Evolutionary conservation across 2,113 vertebrate genomes (phyloP).

Genomic region (Phalacrocorax aristotelis): DNA sequence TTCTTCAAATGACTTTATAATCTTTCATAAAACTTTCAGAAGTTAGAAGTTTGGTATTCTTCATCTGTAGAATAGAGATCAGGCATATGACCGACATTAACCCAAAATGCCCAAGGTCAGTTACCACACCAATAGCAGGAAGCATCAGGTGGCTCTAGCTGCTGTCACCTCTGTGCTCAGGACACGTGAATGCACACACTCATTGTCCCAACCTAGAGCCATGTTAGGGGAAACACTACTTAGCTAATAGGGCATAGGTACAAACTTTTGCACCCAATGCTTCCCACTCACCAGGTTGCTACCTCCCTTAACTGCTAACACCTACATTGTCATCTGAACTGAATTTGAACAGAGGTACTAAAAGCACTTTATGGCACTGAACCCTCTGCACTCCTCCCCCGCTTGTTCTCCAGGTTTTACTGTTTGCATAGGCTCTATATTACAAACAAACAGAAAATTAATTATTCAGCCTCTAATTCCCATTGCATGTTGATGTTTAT

Average conservation of each 20-base stretch:
- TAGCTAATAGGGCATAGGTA: not conserved
- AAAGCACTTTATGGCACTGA: not conserved
- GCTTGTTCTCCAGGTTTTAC: not conserved
- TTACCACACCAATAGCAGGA: not conserved
- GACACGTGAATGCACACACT: fast-evolving
- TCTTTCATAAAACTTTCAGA: not conserved
- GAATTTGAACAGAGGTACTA: not conserved
- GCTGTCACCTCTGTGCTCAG: not conserved
- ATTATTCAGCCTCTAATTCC: constrained; percentile 52
- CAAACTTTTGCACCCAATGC: not conserved
- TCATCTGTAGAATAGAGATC: not conserved
- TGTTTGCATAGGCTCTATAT: constrained; percentile 14
- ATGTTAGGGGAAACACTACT: not conserved
- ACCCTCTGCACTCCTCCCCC: not conserved
- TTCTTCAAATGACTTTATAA: not conserved
- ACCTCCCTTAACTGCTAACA: not conserved
- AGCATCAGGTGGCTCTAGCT: fast-evolving
- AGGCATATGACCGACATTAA: not conserved
- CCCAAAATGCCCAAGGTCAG: not conserved
- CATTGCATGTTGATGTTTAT: constrained; percentile 52
- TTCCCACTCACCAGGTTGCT: not conserved
- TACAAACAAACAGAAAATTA: constrained; percentile 58
- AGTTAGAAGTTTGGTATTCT: not conserved
- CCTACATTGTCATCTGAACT: not conserved
- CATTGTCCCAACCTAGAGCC: not conserved